Base-by-base conservation (phyloP, 2,797 vertebrate species). In the Denticeps clupeoides region DNA sequence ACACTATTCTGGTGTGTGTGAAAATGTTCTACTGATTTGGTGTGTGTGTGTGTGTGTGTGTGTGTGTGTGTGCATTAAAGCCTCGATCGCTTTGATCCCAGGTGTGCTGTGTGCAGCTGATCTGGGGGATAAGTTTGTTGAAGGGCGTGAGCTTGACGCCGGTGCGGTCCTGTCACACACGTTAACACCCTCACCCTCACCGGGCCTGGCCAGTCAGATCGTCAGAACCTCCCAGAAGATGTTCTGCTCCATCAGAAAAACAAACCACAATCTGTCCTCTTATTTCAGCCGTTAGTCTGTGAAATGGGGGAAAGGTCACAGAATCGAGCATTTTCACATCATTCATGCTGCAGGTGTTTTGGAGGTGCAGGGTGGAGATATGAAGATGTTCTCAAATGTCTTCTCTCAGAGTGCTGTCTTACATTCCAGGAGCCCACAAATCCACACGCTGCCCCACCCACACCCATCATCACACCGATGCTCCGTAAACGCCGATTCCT, bases 31-130 rank as follows among this genome's bases (percentile, higher is more conserved):
- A 46, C 48, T 3, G 33, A 35, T 15, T 10, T 22, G 16, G 16
- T 43, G 33, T 53, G 33, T 32, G 28, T 54, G 53, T 47, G 26
- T 28, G 40, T 19, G 55, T 49, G 33, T 8, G 13, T 45, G 22
- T 13, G 13, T 27, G 31, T 37, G 21, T 37, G 46, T 38, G 45
- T 26, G 21, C 11, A 5, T 51, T 23, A 29, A n/a, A 42, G 15
- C 35, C 19, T 10, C 27, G 38, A 4, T 37, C 21, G 58, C 72
- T 80, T 80, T 80, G 75, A 80, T 74, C 70, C 75, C 33, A 45
- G 59, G 45, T 59, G 1, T 21, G 49, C 51, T 24, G 41, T 23
- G 28, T 57, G 28, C 75, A 75, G 77, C 73, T 79, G 73, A 70
- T 69, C 49, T 4, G 27, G 53, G 50, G 59, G 63, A 65, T 44